Evolutionary conservation across 2,113 vertebrate genomes (phyloP).

Genomic region (Etia nguti): DNA sequence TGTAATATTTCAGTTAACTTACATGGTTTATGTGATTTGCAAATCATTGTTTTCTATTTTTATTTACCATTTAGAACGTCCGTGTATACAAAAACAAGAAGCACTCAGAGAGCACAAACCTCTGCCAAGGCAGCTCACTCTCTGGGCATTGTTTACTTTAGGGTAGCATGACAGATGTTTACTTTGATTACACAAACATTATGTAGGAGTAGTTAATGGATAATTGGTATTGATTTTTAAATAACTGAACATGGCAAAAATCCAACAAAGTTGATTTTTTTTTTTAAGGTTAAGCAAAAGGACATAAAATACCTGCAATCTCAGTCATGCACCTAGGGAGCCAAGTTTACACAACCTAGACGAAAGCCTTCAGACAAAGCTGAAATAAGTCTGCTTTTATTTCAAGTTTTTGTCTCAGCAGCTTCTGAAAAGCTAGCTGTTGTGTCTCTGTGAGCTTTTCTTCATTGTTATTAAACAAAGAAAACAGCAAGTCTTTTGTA

Average conservation of each 20-base stretch:
- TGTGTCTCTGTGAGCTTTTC: background rate
- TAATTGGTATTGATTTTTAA: background rate
- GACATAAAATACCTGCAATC: background rate
- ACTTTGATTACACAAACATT: background rate
- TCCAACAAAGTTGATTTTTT: background rate
- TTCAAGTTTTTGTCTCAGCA: background rate
- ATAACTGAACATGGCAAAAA: background rate
- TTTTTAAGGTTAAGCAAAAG: background rate
- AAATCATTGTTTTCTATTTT: background rate
- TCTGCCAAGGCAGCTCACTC: background rate
- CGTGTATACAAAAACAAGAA: background rate
- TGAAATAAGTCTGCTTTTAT: background rate
- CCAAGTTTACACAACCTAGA: background rate
- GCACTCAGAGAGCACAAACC: background rate
- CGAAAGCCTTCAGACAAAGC: background rate
- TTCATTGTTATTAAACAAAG: background rate
- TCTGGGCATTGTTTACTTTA: background rate
- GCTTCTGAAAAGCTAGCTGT: background rate
- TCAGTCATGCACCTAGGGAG: background rate
- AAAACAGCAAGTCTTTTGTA: background rate
- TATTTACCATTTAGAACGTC: background rate
- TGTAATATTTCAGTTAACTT: background rate
- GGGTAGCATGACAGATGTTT: background rate
- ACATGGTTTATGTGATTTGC: background rate
- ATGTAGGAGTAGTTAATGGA: background rate